Conservation (phyloP, 2,888 invertebrate genomes). For the Sesia apiformis region DNA sequence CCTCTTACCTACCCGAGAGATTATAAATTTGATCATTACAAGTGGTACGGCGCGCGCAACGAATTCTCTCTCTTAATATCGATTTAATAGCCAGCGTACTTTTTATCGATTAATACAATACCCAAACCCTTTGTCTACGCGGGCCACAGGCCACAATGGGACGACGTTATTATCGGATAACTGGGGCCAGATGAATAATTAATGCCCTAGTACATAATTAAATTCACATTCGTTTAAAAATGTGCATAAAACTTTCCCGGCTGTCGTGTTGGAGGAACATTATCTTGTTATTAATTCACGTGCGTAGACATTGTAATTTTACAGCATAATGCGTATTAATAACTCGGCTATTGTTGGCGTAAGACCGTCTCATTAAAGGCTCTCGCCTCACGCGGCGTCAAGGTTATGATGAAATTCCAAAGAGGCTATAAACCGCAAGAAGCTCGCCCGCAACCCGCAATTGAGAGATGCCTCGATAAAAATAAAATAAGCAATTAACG, state of each 20-base stretch:
- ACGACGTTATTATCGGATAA: conserved; percentile 32
- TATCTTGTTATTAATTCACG: conserved; percentile 32
- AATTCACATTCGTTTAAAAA: conserved; percentile 15
- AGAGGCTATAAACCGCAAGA: conserved; percentile 30
- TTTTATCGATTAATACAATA: conserved; percentile 45
- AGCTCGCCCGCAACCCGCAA: conserved; percentile 13
- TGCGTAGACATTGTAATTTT: conserved; percentile 45
- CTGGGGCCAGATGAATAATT: conserved; percentile 21
- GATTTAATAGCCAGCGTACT: conserved; percentile 57
- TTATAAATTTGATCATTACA: conserved; percentile 72
- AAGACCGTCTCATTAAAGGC: conserved; percentile 27
- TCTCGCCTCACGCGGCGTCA: conserved; percentile 18
- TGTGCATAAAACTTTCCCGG: conserved; percentile 20
- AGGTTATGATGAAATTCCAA: conserved; percentile 39
- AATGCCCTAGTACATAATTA: conserved; percentile 17
- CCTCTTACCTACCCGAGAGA: conserved; percentile 66
- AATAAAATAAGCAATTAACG: conserved; percentile 39
- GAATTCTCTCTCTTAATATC: conserved; percentile 62
- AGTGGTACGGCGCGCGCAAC: conserved; percentile 58
- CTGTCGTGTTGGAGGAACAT: conserved; percentile 18
- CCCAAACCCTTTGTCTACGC: conserved; percentile 38
- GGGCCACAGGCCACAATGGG: conserved; percentile 13
- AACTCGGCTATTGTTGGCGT: conserved; percentile 27
- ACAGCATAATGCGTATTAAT: conserved; percentile 35
- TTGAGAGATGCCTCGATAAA: conserved; percentile 29